Conservation (phyloP, 2,113 vertebrate species). For the Bubo scandiacus region DNA sequence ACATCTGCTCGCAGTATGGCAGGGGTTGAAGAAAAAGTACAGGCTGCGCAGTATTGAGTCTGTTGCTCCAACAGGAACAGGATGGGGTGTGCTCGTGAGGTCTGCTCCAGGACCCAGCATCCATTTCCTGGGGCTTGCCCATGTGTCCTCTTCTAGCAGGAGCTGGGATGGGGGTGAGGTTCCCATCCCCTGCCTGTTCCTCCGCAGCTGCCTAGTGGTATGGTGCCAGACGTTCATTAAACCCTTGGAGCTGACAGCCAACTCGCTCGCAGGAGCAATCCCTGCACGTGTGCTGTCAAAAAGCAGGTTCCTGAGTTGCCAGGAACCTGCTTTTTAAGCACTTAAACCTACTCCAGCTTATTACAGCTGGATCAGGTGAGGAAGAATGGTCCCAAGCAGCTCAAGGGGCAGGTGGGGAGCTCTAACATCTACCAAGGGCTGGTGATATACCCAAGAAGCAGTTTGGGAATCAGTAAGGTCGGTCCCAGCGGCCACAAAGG, state of each 20-base stretch:
- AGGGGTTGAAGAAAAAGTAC: not conserved
- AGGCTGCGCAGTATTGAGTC: not conserved
- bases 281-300: fast-evolving
- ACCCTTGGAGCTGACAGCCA: not conserved
- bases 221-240: not conserved
- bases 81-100: fast-evolving
- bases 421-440: fast-evolving
- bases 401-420: fast-evolving
- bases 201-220: not conserved
- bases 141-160: not conserved
- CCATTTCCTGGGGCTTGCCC: not conserved
- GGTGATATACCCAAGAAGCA: not conserved
- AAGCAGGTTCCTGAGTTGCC: not conserved
- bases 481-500: not conserved
- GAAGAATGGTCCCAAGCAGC: not conserved
- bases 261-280: fast-evolving
- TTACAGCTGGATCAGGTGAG: fast-evolving
- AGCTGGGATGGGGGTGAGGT: not conserved
- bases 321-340: not conserved
- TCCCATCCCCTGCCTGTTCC: not conserved
- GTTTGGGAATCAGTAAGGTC: not conserved
- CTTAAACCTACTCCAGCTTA: not conserved
- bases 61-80: fast-evolving
- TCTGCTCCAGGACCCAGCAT: not conserved
- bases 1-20: not conserved